Base-by-base conservation (phyloP, 2,888 invertebrate species). In the Mimachlamys varia region DNA sequence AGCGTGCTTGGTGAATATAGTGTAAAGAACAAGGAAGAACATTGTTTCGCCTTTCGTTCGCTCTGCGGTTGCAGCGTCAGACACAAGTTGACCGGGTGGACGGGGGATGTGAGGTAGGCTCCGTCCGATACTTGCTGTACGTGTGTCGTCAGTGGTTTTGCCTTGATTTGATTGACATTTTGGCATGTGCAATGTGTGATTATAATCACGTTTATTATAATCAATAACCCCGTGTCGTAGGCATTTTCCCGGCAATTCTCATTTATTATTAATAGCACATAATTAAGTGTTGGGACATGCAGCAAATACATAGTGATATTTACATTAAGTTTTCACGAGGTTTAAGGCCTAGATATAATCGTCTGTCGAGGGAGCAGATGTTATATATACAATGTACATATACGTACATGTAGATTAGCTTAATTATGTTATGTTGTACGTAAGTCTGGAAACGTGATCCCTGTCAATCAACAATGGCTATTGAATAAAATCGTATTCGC, bases 1-100 rank as follows among this genome's bases (percentile, higher is more conserved):
- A 76, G 89, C 89, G 87, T 89, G 89, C 89, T 37, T 89, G 89
- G 89, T 50, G 76, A 89, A 76, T 44, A 87, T 44, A 49, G 87
- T 50, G 87, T 87, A 38, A 58, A 76, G 27, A 12, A 27, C 7
- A 15, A 17, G 33, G 76, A 76, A 53, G 53, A 76, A 44, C 44
- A 7, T 44, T 44, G 44, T 76, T 10, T 22, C 33, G 33, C 27
- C 76, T 76, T 76, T 76, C 33, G 7, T 27, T 76, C 33, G 33
- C 22, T 76, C 33, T 33, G 76, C 76, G 76, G 76, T 76, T 76
- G 76, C 76, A 76, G 76, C 33, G 76, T 1, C 76, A 76, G 76
- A 76, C 19, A 76, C 76, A 33, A 22, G 76, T 76, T 76, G 33
- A 33, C 19, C 27, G 33, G 76, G 76, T 76, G 76, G 33, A 22